Conservation (phyloP, 2,113 vertebrate genomes). For the Prionailurus bengalensis region DNA sequence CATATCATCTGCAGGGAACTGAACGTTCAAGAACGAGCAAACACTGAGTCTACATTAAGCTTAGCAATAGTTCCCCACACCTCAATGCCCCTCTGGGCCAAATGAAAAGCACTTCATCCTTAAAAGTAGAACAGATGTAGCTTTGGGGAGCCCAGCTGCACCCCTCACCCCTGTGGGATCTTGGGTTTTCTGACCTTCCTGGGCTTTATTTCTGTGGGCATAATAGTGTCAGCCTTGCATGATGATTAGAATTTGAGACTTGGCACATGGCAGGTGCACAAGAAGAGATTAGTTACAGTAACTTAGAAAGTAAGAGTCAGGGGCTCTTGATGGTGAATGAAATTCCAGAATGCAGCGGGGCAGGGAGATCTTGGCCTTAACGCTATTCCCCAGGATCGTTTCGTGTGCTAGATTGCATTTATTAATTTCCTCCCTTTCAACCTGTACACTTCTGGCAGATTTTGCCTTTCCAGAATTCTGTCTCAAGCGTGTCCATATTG, state of each 20-base stretch:
- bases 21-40: neutral
- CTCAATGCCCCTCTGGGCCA: fast-evolving
- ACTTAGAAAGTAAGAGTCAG: neutral
- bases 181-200: neutral
- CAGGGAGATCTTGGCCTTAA: neutral
- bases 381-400: neutral
- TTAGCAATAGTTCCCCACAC: neutral
- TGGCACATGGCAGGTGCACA: neutral
- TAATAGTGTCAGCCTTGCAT: neutral
- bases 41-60: fast-evolving
- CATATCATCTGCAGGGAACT: neutral
- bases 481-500: neutral
- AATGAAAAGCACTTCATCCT: neutral
- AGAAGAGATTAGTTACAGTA: neutral
- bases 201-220: neutral
- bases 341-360: neutral
- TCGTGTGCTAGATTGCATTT: neutral
- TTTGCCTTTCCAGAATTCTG: neutral
- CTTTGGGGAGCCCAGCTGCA: neutral
- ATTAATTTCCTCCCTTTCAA: neutral
- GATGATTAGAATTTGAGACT: neutral
- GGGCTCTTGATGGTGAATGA: neutral
- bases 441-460: neutral
- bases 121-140: neutral
- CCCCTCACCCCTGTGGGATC: neutral